phyloP scores from a whole-genome alignment of 2,797 vertebrate species.

The Microchirus variegatus region DNA sequence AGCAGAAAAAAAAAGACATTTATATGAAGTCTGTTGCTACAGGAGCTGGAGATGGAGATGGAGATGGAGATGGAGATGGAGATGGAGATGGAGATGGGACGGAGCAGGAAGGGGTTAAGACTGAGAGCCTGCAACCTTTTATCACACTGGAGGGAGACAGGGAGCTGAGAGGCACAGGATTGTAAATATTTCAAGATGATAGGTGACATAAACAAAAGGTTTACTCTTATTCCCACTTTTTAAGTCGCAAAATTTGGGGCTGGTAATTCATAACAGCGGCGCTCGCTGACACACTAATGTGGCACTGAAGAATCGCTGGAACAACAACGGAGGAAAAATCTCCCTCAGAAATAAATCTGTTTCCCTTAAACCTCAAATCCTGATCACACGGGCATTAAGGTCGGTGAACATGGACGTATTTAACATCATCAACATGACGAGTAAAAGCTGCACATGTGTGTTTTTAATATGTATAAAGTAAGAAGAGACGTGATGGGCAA shows the following conservation, averaged over 20 bases:
- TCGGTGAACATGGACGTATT: constrained; percentile 12
- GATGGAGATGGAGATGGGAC: constrained; percentile 58
- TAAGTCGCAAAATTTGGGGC: constrained; percentile 79
- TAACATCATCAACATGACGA: constrained; percentile 16
- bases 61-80: constrained; percentile 48
- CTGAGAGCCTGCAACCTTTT: constrained; percentile 77
- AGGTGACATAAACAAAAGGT: constrained; percentile 85
- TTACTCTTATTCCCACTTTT: constrained; percentile 81
- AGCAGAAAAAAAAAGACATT: constrained; percentile 55
- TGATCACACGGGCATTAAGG: constrained; percentile 20
- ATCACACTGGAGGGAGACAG: constrained; percentile 81
- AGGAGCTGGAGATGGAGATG: constrained; percentile 48
- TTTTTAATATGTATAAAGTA: background rate
- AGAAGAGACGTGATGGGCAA: background rate
- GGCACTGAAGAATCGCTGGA: constrained; percentile 65
- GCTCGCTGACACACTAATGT: constrained; percentile 66
- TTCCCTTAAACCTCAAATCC: constrained; percentile 32
- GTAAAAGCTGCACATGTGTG: constrained; percentile 13
- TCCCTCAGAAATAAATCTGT: constrained; percentile 14
- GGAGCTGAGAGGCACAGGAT: constrained; percentile 71
- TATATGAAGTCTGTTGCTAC: constrained; percentile 59
- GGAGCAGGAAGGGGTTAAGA: constrained; percentile 75
- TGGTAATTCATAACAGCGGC: constrained; percentile 79
- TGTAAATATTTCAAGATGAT: constrained; percentile 85
- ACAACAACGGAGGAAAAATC: constrained; percentile 32